Evolutionary conservation across 2,888 invertebrate genomes (phyloP), one percentile per base, ranked within the genome.

Genomic region (Hedychridium roseum): DNA sequence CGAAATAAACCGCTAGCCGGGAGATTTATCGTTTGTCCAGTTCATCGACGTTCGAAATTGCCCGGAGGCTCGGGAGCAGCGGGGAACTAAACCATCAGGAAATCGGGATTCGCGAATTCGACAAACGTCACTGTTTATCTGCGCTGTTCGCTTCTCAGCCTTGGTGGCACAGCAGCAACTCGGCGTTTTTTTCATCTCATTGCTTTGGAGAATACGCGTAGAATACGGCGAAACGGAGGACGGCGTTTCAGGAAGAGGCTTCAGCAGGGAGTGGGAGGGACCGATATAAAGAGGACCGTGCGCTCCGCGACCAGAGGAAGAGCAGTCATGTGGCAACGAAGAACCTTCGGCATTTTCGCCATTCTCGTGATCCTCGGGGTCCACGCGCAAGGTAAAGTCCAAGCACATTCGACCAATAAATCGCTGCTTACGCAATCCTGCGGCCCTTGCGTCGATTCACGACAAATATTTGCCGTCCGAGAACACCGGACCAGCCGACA

Each of bases 291-390:
- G 55, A 50, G 56, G 40, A 43, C 45, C 35, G n/a, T 23, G 16
- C 36, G 34, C 34, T 36, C 20, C 6, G 34, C 27, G 20, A 30
- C 35, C 43, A 43, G 39, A 30, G 30, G 41, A 32, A 52, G 46
- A 54, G 47, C 52, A 44, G 42, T 50, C 57, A 73, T 72, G 73
- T 38, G 43, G 45, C 54, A 59, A 42, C 55, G 66, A 55, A 64
- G 57, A 43, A 41, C 57, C 28, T 59, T 53, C 52, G 61, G 64
- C 45, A 56, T 69, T 36, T 37, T 66, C 48, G 70, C 70, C 54
- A 38, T 64, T 6, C 26, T 68, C 31, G 46, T 42, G 18, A 9
- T 57, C n/a, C n/a, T 43, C 35, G 52, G 54, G 35, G 21, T 52
- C 14, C 48, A 48, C 16, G 58, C 63, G 3, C 51, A 58, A 68